phyloP scores from a whole-genome alignment of 2,113 vertebrate species.

The Parotia lawesii region DNA sequence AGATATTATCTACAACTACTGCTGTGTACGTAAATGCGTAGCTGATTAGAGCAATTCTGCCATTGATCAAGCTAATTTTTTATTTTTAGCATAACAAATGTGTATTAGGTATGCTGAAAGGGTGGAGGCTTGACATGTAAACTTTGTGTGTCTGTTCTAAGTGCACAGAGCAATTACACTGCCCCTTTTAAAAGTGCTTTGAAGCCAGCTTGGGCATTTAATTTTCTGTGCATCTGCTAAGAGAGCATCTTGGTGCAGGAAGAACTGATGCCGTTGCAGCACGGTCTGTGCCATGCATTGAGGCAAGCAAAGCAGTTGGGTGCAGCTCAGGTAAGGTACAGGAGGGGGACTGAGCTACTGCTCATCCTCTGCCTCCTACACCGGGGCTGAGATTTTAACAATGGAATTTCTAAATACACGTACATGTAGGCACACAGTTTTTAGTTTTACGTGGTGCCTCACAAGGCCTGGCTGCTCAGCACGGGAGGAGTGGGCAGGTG shows the following conservation, averaged over 20 bases:
- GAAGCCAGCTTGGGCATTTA: not conserved
- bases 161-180: not conserved
- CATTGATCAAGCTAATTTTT: not conserved
- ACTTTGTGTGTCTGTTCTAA: not conserved
- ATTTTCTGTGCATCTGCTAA: not conserved
- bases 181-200: not conserved
- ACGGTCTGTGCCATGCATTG: fast-evolving
- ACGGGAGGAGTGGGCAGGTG: too few relatives aligned
- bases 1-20: not conserved
- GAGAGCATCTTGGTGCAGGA: not conserved
- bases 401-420: fast-evolving
- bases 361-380: not conserved
- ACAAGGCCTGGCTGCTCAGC: not conserved
- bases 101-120: not conserved
- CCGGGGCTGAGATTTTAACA: not conserved
- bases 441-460: fast-evolving
- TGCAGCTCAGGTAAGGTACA: not conserved
- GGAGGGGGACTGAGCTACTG: not conserved
- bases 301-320: fast-evolving
- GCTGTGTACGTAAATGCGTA: not conserved
- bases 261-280: not conserved
- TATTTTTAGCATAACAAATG: not conserved
- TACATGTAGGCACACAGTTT: fast-evolving
- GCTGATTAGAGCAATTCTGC: not conserved
- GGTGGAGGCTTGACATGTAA: not conserved